A percentile compares a stretch with the other conserved stretches of the same genome.
Conservation (phyloP, 2,888 invertebrate species). For the Sphaerophoria rueppellii region DNA sequence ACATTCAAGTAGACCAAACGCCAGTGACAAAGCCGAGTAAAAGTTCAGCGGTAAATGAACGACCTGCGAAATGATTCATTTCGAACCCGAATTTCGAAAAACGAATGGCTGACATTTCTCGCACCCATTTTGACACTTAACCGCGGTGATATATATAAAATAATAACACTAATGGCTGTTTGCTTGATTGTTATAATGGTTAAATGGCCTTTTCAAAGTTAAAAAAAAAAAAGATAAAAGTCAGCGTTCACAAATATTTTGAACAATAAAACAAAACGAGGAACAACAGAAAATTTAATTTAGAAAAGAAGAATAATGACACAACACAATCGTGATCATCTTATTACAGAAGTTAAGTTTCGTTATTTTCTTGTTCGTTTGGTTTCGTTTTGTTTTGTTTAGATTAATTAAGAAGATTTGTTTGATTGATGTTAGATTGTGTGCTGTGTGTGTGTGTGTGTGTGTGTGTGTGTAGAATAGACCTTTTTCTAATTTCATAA, state of each 20-base stretch:
- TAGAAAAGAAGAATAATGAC: constrained; percentile 27
- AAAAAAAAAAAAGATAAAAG: constrained; percentile 27
- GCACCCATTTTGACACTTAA: constrained; percentile 34
- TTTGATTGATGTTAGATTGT: constrained; percentile 34
- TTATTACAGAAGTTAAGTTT: constrained; percentile 36
- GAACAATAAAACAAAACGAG: constrained; percentile 6
- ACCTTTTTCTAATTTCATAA: constrained; percentile 28
- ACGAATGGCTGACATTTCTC: constrained; percentile 28
- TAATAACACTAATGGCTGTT: constrained; percentile 38
- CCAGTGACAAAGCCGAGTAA: constrained; percentile 16
- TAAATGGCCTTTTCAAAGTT: constrained; percentile 47
- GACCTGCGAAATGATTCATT: background rate
- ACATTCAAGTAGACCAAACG: constrained; percentile 12
- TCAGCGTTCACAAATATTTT: constrained; percentile 42
- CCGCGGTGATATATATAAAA: constrained; percentile 22
- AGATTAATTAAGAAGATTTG: constrained; percentile 47
- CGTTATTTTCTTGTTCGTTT: constrained; percentile 8
- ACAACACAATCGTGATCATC: background rate
- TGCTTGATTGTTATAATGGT: constrained; percentile 40
- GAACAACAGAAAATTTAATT: constrained; percentile 18
- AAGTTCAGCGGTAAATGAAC: constrained; percentile 38
- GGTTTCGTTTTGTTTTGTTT: constrained; percentile 8
- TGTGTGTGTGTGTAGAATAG: no score
- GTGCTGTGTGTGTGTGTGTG: background rate
- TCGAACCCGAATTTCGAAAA: constrained; percentile 3